Evolutionary conservation across 2,113 vertebrate species (phyloP), one percentile per base, ranked within the genome.

Genomic region (Brevimyrus niger): DNA sequence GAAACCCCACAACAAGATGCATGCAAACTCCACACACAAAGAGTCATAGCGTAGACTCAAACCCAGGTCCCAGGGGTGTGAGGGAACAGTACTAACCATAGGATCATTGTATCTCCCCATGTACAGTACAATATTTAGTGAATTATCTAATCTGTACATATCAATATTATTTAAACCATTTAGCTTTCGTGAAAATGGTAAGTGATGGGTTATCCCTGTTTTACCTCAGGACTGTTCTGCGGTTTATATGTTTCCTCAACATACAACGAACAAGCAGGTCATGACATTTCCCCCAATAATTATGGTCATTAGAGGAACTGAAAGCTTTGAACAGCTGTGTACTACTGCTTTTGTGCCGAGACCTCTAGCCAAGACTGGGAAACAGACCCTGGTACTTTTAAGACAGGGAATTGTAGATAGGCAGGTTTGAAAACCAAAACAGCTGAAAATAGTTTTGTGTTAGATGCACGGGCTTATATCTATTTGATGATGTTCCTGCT

Each of bases 401-500:
- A n/a, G 23, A 9, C 21, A 17, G 4, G 11, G 73, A 80, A 9
- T 19, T 80, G 73, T 17, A 80, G 15, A 80, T 80, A 42, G 42
- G 31, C 6, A 19, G 73, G 35, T 15, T 19, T 80, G 35, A 80
- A 42, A 80, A 80, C 73, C 73, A 38, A 42, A 80, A 8, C 35
- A 80, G 69, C 31, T 80, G 31, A 80, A 38, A 80, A 38, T 35
- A 80, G 35, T 42, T 80, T 80, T 1, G 1, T 42, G 31, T 80
- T 80, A 38, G 48, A 51, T 17, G 27, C 27, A 47, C 47, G 0
- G 31, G 42, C 35, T 58, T 61, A 88, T 83, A 53, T 90, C 55
- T 73, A 88, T 88, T 88, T 88, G 44, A 90, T 88, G 82, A 48
- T 73, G 83, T 11, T 76, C 27, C 46, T 31, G 19, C 27, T 82